phyloP scores from a whole-genome alignment of 2,888 invertebrate genomes.

The Perizoma flavofasciatum region DNA sequence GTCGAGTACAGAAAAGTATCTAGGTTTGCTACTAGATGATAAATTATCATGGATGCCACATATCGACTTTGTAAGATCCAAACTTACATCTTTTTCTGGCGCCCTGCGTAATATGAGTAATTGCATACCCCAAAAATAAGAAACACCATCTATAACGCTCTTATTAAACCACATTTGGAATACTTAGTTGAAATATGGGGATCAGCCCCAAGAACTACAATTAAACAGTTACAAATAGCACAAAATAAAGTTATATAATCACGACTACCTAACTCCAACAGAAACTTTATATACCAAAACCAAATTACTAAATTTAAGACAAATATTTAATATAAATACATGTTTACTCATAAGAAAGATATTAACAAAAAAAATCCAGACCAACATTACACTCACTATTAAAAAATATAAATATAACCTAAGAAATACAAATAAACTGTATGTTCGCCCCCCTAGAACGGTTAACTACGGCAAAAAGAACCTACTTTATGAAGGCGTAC shows the following conservation, averaged over 20 bases:
- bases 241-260: neutral
- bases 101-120: constrained; percentile 1
- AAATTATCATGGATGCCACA: constrained; percentile 10
- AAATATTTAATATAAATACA: neutral
- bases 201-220: constrained; percentile 6
- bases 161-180: constrained; percentile 4
- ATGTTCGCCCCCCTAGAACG: too few species aligned
- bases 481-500: too few species aligned
- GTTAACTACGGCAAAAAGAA: too few species aligned
- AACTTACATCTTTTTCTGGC: constrained; percentile 8
- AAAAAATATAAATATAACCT: too few species aligned
- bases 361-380: too few species aligned
- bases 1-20: constrained; percentile 10
- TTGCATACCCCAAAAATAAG: constrained; percentile 9
- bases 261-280: too few species aligned
- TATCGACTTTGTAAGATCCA: constrained; percentile 3
- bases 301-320: too few species aligned
- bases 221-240: constrained; percentile 5
- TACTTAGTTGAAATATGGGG: constrained; percentile 8
- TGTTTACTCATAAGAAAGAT: too few species aligned
- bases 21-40: constrained; percentile 5
- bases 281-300: too few species aligned
- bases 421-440: too few species aligned
- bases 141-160: constrained; percentile 8
- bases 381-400: too few species aligned